Evolutionary conservation across 1,140 invertebrate genomes (phyloP), one percentile per base, ranked within the genome.

Genomic region (Drosophila oshimai): DNA sequence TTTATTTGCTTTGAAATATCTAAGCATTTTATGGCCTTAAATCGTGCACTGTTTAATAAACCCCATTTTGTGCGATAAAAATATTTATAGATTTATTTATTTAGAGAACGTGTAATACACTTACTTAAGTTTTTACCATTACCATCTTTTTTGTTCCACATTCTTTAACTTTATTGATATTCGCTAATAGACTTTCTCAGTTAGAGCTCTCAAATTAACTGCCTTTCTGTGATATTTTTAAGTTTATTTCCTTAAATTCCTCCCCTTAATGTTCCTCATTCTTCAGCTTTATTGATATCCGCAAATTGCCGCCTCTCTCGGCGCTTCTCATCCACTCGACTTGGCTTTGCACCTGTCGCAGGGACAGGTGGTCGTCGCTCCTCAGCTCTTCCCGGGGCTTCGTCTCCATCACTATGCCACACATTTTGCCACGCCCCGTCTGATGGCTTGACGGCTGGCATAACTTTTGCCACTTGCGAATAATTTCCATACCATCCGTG

Each of bases 401-500:
- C 41, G 17, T 36, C 29, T 37, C 34, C 47, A 51, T 42, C 17
- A 31, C 34, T 54, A 47, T 62, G 65, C 45, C 45, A 24, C 41
- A 39, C 15, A 45, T 28, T n/a, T n/a, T 53, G 41, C 64, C 60
- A 68, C 64, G 44, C 64, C 61, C 64, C 46, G 60, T 67, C 46
- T 68, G 64, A 34, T 68, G 62, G 36, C 39, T 54, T 72, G 73
- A 54, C 28, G 15, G 24, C 55, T 68, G 58, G 55, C 46, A 71
- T 75, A 79, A 62, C 80, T 79, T 86, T 84, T 79, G 71, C 60
- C 75, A 80, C 60, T 86, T 70, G 80, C 79, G 71, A 72, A 86
- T 79, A 79, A 84, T 84, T 86, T 84, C 80, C 80, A 79, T 86
- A 75, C 55, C 77, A 55, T 53, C 57, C 53, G 45, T 22, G 31